Evolutionary conservation across 2,113 vertebrate genomes (phyloP).

Genomic region (Anolis carolinensis): DNA sequence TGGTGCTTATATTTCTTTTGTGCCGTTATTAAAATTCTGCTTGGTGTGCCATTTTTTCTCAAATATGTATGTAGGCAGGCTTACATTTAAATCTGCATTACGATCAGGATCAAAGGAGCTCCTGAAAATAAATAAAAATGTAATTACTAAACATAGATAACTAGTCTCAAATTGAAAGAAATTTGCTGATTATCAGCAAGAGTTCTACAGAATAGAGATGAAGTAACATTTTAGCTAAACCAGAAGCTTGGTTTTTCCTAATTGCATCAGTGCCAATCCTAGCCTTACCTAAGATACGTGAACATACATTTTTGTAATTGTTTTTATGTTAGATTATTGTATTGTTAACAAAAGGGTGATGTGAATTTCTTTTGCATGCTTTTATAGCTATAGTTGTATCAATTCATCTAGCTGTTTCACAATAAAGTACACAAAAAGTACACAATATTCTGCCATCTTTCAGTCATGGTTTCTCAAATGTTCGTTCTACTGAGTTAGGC

Average conservation of each 20-base stretch:
- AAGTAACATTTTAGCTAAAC: slow-evolving; percentile 1
- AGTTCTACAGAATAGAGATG: fast-evolving
- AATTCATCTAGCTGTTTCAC: neutral
- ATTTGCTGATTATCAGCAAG: slow-evolving; percentile 17
- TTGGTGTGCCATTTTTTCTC: slow-evolving; percentile 45
- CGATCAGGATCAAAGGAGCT: neutral
- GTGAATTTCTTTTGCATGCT: neutral
- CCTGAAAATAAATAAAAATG: slow-evolving; percentile 35
- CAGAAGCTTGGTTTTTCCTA: neutral
- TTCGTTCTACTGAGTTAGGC: neutral
- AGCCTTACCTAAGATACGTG: neutral
- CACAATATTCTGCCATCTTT: neutral
- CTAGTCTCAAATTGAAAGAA: neutral
- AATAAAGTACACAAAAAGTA: too few relatives aligned
- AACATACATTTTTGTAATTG: fast-evolving
- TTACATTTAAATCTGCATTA: neutral
- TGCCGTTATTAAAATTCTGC: slow-evolving; percentile 59
- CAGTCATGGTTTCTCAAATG: neutral
- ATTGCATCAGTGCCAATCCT: neutral
- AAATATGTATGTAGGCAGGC: slow-evolving; percentile 30
- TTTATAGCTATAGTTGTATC: neutral
- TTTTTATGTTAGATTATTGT: neutral
- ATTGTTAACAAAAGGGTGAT: neutral
- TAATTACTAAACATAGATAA: neutral
- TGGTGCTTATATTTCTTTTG: slow-evolving; percentile 74